Evolutionary conservation across 2,888 invertebrate species (phyloP), one percentile per base, ranked within the genome.

Genomic region (Drosophila pseudotalamancana): DNA sequence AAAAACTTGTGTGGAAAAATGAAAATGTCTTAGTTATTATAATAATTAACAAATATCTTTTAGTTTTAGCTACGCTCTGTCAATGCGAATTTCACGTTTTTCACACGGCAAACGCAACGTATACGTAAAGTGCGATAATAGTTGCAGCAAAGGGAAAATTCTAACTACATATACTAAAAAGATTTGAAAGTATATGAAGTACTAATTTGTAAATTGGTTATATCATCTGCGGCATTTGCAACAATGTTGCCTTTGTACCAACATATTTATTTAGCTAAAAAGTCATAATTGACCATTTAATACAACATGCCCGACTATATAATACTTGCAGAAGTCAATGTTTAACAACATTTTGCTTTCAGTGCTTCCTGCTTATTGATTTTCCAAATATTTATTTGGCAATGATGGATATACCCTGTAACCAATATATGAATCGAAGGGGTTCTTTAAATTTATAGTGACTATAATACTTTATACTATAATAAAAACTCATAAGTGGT

Each of bases 81-180:
- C 80, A 81, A 81, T 64, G 31, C 27, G 74, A 46, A 49, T 35
- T 51, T 60, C 81, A 86, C 84, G 84, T 49, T 71, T 74, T 72
- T 61, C 72, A 31, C 72, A 75, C 56, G 35, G 5, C 43, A 39
- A 35, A 61, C 56, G 46, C 51, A 35, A 55, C 64, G 72, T 68
- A 64, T 75, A 76, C 61, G 67, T 71, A 67, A 74, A 50, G 48
- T 67, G 50, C 45, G 43, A 73, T 39, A 54, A 45, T 48, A 51
- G 23, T 12, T 18, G 27, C 29, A n/a, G 14, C 19, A 3, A 8
- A 9, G 12, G 5, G 1, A 18, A 19, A 25, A 29, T n/a, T 12
- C 25, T 25, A 14, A 21, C 35, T 31, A 11, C 6, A 29, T 6
- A 23, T 23, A 31, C 46, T 32, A 32, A 21, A 11, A 21, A 21